Evolutionary conservation across 2,888 invertebrate species (phyloP).

Genomic region (Pegoplata infirma): DNA sequence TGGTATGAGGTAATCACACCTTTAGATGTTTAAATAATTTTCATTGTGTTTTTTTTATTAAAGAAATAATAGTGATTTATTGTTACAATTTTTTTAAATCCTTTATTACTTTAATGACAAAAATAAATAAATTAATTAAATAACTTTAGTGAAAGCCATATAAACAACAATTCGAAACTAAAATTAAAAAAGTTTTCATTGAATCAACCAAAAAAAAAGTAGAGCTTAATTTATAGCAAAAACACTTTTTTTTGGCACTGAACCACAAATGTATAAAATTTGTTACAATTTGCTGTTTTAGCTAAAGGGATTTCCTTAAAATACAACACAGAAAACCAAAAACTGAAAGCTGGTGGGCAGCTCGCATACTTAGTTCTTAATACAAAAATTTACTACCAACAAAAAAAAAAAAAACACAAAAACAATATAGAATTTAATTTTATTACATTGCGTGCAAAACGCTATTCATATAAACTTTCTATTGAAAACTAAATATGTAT

Average conservation of each 20-base stretch:
- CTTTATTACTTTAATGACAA: background rate
- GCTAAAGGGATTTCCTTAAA: background rate
- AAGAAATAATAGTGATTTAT: no score
- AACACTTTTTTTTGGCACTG: background rate
- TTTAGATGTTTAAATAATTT: no score
- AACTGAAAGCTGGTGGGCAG: background rate
- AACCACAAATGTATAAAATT: constrained; percentile 22
- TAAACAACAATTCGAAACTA: background rate
- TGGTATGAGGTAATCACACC: no score
- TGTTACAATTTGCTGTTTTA: background rate
- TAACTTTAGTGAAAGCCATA: background rate
- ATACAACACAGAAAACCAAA: background rate
- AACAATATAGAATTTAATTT: background rate
- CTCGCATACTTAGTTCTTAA: background rate
- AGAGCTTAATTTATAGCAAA: background rate
- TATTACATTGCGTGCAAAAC: constrained; percentile 14
- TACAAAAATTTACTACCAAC: background rate
- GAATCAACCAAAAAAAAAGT: background rate
- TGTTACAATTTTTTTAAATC: background rate
- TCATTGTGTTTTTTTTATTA: no score
- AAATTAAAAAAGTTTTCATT: background rate
- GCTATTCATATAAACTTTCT: background rate
- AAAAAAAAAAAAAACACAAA: background rate
- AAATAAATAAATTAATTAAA: background rate
- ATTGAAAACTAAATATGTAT: background rate